Conservation (phyloP, 1,140 invertebrate genomes). For the Halesus radiatus region DNA sequence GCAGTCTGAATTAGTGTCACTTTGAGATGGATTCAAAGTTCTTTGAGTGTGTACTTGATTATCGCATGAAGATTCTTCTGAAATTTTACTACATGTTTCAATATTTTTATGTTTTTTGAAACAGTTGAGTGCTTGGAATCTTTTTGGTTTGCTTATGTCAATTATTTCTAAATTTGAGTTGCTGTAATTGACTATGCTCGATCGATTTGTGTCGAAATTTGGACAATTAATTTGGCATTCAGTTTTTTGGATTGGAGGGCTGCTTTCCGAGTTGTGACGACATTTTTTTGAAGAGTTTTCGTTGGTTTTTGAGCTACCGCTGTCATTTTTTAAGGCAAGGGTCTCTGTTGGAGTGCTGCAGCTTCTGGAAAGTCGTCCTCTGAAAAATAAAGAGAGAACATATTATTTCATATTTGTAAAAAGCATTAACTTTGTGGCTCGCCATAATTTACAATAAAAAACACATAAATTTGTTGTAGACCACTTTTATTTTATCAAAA, state of each 20-base stretch:
- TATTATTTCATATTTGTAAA: too few species aligned
- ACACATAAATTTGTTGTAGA: too few species aligned
- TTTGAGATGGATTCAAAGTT: not conserved
- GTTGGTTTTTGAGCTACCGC: not conserved
- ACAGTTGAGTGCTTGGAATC: not conserved
- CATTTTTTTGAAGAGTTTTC: not conserved
- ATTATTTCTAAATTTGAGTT: not conserved
- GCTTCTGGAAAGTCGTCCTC: slow-evolving; percentile 26
- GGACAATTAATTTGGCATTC: not conserved
- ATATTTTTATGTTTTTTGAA: not conserved
- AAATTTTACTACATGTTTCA: too few species aligned
- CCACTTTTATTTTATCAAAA: too few species aligned
- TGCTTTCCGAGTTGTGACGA: not conserved
- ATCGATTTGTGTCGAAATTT: not conserved
- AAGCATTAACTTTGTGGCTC: too few species aligned
- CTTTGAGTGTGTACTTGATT: not conserved
- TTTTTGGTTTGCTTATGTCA: not conserved
- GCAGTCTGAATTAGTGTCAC: not conserved
- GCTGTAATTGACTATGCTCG: not conserved
- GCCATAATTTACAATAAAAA: too few species aligned
- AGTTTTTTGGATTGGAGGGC: not conserved
- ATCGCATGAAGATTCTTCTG: not conserved
- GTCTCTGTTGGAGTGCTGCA: slow-evolving; percentile 23
- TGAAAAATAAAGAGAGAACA: not conserved
- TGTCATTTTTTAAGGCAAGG: slow-evolving; percentile 1